Conservation (phyloP, 2,113 vertebrate genomes). For the Oreochromis niloticus region DNA sequence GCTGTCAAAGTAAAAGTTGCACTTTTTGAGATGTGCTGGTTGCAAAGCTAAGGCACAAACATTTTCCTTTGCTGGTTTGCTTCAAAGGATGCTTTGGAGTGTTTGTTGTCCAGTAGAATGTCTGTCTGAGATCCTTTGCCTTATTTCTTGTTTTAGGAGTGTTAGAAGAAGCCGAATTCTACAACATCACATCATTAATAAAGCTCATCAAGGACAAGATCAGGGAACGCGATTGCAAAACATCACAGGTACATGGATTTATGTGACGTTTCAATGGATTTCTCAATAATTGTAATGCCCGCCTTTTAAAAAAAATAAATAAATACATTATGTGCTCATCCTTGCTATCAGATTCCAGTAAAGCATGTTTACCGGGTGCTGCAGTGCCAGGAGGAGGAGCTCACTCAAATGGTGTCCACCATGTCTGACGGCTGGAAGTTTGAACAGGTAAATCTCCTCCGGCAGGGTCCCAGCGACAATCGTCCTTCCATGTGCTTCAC, state of each 20-base stretch:
- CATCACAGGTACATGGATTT: constrained; percentile 71
- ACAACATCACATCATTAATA: constrained; percentile 98
- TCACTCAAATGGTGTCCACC: constrained; percentile 98
- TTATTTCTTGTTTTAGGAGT: constrained; percentile 77
- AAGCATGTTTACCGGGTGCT: constrained; percentile 97
- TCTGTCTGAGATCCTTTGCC: neutral
- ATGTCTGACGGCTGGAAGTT: constrained; percentile 99
- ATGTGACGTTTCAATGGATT: neutral
- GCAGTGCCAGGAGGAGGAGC: constrained; percentile 97
- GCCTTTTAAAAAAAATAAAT: neutral
- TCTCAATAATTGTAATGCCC: neutral
- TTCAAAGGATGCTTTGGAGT: neutral
- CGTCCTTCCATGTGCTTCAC: constrained; percentile 26
- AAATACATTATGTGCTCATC: neutral
- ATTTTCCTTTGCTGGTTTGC: neutral
- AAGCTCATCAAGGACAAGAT: constrained; percentile 98
- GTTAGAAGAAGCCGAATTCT: constrained; percentile 97
- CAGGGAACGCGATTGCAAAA: constrained; percentile 94
- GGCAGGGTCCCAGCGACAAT: neutral
- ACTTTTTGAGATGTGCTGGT: neutral
- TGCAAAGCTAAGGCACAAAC: neutral
- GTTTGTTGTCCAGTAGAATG: neutral
- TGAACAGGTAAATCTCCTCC: constrained; percentile 82
- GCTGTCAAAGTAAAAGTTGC: neutral
- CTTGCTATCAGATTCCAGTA: constrained; percentile 79